Evolutionary conservation across 2,888 invertebrate species (phyloP).

Genomic region (Leptopilina syphax): DNA sequence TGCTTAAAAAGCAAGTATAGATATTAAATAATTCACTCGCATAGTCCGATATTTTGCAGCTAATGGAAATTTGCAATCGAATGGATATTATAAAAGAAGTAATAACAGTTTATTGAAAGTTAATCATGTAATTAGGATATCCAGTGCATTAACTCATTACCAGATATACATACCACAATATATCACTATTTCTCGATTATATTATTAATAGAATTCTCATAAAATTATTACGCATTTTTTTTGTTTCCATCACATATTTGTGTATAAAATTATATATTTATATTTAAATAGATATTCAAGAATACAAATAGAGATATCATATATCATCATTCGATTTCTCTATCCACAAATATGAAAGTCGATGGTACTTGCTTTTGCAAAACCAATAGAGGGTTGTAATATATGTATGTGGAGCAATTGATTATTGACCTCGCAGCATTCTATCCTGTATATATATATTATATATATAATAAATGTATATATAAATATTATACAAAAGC

Average conservation of each 20-base stretch:
- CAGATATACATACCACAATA: too few relatives aligned
- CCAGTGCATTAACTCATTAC: slow-evolving; percentile 7
- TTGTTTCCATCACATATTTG: not conserved
- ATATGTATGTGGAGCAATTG: slow-evolving; percentile 32
- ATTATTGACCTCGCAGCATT: slow-evolving; percentile 27
- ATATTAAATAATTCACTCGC: not conserved
- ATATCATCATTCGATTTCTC: slow-evolving; percentile 26
- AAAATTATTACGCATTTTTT: not conserved
- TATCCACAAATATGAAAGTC: slow-evolving; percentile 23
- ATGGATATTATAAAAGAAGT: slow-evolving; percentile 10
- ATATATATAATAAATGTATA: too few relatives aligned
- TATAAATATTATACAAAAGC: not conserved
- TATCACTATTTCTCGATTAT: not conserved
- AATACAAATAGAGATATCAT: not conserved
- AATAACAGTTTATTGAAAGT: slow-evolving; percentile 26
- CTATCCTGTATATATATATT: not conserved
- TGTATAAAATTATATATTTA: not conserved
- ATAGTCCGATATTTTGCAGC: not conserved
- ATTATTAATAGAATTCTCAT: slow-evolving; percentile 28
- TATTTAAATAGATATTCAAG: not conserved
- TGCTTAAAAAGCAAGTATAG: not conserved
- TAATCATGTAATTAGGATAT: slow-evolving; percentile 27
- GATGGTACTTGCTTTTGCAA: slow-evolving; percentile 34
- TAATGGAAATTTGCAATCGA: slow-evolving; percentile 9
- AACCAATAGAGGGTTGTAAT: slow-evolving; percentile 19